phyloP scores from a whole-genome alignment of 2,797 vertebrate species.

The Dipus sagitta region DNA sequence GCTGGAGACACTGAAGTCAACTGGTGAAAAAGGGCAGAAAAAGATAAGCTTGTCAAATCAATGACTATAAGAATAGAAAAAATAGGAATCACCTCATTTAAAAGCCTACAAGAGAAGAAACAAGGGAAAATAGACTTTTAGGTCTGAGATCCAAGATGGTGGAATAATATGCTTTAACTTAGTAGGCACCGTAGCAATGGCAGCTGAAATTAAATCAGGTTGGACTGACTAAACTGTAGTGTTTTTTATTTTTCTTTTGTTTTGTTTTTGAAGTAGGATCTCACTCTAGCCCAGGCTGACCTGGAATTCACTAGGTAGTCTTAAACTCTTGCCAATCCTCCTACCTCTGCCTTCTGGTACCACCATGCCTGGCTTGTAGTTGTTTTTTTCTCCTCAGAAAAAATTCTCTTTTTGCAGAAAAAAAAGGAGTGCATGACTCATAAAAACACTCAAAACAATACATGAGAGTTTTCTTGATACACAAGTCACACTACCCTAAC shows the following conservation, averaged over 20 bases:
- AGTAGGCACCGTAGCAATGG: not conserved
- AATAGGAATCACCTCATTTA: conserved; percentile 40
- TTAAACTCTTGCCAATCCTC: too few relatives aligned
- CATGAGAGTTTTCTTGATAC: not conserved
- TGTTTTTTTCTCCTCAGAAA: conserved; percentile 51
- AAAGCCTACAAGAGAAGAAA: conserved; percentile 33
- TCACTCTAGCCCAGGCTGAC: too few relatives aligned
- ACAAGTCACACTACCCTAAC: not conserved
- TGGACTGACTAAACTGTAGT: not conserved
- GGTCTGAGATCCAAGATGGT: conserved; percentile 9
- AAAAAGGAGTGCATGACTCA: not conserved
- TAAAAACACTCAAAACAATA: conserved; percentile 46
- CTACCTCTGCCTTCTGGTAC: too few relatives aligned
- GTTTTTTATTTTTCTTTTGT: conserved; percentile 12
- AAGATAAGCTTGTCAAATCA: conserved; percentile 71
- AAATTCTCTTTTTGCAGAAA: not conserved
- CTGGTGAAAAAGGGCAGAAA: conserved; percentile 87
- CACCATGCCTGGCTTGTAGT: too few relatives aligned
- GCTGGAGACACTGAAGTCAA: conserved; percentile 89
- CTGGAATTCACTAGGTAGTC: too few relatives aligned
- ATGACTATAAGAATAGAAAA: conserved; percentile 65
- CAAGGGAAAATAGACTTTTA: conserved; percentile 32
- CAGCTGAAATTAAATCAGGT: conserved; percentile 24
- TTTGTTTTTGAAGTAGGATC: too few relatives aligned
- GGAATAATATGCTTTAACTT: not conserved